Base-by-base conservation (phyloP, 2,113 vertebrate species). In the Actenoides hombroni region DNA sequence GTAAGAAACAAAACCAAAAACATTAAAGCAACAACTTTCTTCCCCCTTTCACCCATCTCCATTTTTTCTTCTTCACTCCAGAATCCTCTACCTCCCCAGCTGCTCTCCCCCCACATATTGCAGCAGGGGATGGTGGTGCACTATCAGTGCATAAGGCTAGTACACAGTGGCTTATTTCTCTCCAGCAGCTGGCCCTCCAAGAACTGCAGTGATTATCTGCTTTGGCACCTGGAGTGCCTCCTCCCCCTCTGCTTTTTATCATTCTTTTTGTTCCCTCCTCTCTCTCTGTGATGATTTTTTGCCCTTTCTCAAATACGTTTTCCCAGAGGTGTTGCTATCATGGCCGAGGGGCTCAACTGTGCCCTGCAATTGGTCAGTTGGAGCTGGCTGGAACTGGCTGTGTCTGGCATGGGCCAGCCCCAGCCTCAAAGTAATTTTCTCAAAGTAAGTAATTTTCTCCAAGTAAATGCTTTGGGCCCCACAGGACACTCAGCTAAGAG, bases 281-380 rank as follows among this genome's bases (percentile, higher is more conserved):
- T 31, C 33, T 31, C 20, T 35, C 35, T 51, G 16, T 46, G 10
- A 35, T 51, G 4, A 4, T 15, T n/a, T 69, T 44, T 29, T 20
- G 0, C 5, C 29, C 29, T 35, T 65, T 42, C 18, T 71, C 29
- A 63, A 31, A 46, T 19, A 8, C 0, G 1, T 2, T n/a, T n/a
- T 56, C 16, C 24, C 7, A 3, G 3, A 51, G 20, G 4, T 0
- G 0, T 16, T 3, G 0, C n/a, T 25, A 14, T 5, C 5, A 0
- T 26, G 19, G 24, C 59, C 0, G 2, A 0, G 4, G n/a, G 59
- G 6, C 28, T 19, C 33, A 63, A 48, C 23, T 0, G 4, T 12
- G 21, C 19, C 26, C 37, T 37, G 21, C 3, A 0, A 14, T 6
- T 23, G 23, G 57, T 7, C 0, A 0, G 15, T 3, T 10, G 18